Percentiles rank a stretch among this genome's conserved stretches.
Conservation (phyloP, 2,113 vertebrate genomes). For the Romanogobio albipinnatus region DNA sequence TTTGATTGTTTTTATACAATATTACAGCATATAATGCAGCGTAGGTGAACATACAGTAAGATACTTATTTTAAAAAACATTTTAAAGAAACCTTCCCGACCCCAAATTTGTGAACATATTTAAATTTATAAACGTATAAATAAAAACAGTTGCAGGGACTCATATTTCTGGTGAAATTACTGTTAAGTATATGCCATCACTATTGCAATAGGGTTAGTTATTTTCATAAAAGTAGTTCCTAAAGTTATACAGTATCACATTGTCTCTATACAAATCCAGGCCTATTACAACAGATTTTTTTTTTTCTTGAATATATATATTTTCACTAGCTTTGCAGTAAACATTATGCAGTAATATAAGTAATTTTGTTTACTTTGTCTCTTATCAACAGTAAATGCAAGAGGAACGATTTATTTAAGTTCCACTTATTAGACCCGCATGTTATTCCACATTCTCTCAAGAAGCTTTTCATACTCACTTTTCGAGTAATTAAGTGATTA, state of each 20-base stretch:
- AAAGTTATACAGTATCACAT: not conserved
- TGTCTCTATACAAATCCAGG: not conserved
- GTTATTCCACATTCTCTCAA: not conserved
- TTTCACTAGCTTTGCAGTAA: not conserved
- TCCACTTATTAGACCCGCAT: not conserved
- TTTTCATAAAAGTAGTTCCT: not conserved
- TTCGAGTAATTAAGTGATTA: constrained; percentile 28
- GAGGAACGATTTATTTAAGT: not conserved
- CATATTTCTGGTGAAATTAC: not conserved
- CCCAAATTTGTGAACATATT: not conserved
- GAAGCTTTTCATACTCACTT: constrained; percentile 33
- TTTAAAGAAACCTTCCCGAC: not conserved
- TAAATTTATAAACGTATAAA: not conserved
- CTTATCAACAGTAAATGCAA: not conserved
- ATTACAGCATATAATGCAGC: not conserved
- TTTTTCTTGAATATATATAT: not conserved
- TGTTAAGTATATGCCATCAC: not conserved
- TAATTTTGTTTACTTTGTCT: not conserved
- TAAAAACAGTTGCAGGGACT: not conserved
- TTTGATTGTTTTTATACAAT: no score
- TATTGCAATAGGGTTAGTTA: not conserved
- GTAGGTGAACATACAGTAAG: not conserved
- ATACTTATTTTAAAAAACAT: no score
- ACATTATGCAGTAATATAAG: not conserved
- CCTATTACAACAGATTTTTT: not conserved